Percentiles rank a stretch among this genome's conserved stretches.
Conservation (phyloP, 2,113 vertebrate species). For the Hyperopisus bebe region DNA sequence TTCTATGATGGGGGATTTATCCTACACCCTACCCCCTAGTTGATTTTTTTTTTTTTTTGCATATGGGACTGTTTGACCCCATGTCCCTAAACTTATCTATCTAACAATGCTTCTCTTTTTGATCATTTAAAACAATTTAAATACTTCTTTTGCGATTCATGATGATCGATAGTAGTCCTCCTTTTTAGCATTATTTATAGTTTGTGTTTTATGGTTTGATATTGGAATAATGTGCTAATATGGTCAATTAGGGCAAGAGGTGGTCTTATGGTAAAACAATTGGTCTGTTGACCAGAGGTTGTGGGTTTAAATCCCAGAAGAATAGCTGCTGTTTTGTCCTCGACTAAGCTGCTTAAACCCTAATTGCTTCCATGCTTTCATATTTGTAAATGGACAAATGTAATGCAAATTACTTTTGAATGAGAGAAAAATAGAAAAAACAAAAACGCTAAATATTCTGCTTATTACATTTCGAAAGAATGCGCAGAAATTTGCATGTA, state of each 20-base stretch:
- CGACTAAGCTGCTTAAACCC: not conserved
- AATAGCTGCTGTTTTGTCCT: not conserved
- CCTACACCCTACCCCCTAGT: not conserved
- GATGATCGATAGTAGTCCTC: not conserved
- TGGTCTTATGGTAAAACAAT: not conserved
- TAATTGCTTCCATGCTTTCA: not conserved
- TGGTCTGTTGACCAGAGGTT: not conserved
- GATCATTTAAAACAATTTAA: not conserved
- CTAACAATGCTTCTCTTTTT: not conserved
- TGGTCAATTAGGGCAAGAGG: not conserved
- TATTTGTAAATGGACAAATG: not conserved
- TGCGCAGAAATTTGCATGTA: slow-evolving; percentile 25
- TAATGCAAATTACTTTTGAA: not conserved
- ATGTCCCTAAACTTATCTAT: not conserved
- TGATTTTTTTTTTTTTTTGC: not conserved
- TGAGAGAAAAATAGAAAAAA: slow-evolving; percentile 12
- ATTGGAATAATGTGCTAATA: not conserved
- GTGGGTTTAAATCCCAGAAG: not conserved
- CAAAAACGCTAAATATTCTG: slow-evolving; percentile 26
- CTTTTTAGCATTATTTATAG: not conserved
- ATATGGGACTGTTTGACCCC: not conserved
- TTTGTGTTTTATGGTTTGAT: not conserved
- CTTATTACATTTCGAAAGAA: slow-evolving; percentile 29
- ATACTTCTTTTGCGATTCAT: not conserved
- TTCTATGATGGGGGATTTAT: not conserved